Percentiles rank a stretch among this genome's conserved stretches.
These are phyloP conservation scores for Ormia ochracea DNA, from an alignment of 2,888 invertebrate species.

Conservation along the genomic window DNA sequence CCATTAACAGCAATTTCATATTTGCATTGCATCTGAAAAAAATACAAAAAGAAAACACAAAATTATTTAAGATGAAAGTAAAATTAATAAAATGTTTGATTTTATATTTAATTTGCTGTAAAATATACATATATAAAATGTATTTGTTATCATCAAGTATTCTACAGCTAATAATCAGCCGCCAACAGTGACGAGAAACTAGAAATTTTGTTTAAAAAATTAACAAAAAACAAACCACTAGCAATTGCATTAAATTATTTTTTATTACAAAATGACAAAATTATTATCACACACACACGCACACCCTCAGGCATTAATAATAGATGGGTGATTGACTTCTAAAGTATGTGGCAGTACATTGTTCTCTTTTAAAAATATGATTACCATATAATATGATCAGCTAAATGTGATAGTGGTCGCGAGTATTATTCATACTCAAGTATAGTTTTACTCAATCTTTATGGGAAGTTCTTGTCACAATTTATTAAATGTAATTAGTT, in stretches of 20 bases:
- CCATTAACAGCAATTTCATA: conserved; percentile 12
- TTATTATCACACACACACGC: not conserved
- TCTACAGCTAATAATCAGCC: conserved; percentile 60
- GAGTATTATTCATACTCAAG: not conserved
- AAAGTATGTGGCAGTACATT: not conserved
- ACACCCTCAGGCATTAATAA: not conserved
- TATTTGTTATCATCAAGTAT: conserved; percentile 18
- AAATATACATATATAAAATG: not conserved
- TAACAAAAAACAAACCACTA: not conserved
- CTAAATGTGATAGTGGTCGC: not conserved
- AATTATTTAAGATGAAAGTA: not conserved
- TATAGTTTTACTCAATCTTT: conserved; percentile 3
- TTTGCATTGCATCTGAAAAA: conserved; percentile 20
- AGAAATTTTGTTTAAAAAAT: conserved; percentile 27
- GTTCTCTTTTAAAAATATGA: conserved; percentile 22
- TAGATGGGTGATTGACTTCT: conserved; percentile 33
- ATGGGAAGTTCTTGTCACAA: conserved; percentile 16
- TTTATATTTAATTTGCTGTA: no score
- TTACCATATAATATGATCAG: conserved; percentile 9
- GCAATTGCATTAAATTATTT: conserved; percentile 31
- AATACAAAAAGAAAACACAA: not conserved
- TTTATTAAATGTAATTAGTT: conserved; percentile 18
- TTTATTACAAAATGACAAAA: conserved; percentile 44
- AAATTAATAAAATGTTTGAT: no score
- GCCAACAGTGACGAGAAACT: no score